Conservation (phyloP, 2,797 vertebrate species). For the Mus spretus region DNA sequence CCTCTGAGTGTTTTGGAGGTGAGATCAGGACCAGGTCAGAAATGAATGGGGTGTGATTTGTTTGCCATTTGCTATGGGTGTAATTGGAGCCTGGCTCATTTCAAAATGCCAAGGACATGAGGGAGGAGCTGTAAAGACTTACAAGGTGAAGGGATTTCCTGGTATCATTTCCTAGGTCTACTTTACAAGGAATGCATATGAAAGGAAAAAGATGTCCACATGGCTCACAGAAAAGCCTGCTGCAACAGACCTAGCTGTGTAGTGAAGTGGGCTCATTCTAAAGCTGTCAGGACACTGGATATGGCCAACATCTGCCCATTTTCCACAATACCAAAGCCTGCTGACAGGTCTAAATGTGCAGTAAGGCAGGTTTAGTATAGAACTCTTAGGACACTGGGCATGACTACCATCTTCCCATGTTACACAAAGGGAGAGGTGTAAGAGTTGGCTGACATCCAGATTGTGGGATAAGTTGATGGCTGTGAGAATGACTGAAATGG, state of each 20-base stretch:
- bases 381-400: background rate
- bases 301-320: too few species aligned
- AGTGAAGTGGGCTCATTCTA: background rate
- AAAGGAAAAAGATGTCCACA: background rate
- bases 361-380: too few species aligned
- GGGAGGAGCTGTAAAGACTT: background rate
- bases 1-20: background rate
- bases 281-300: background rate
- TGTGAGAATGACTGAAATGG: background rate
- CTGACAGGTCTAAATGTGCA: too few species aligned
- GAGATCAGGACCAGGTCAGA: background rate
- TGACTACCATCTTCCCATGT: background rate
- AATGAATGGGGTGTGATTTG: background rate
- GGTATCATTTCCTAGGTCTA: background rate
- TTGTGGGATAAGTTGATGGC: background rate
- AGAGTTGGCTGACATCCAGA: background rate
- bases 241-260: background rate
- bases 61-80: background rate
- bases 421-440: background rate
- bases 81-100: background rate
- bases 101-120: background rate
- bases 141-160: background rate
- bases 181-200: background rate
- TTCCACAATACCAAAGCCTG: too few species aligned
- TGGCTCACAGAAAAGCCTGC: background rate